Base-by-base conservation (phyloP, 2,113 vertebrate species). In the Ageneiosus marmoratus region DNA sequence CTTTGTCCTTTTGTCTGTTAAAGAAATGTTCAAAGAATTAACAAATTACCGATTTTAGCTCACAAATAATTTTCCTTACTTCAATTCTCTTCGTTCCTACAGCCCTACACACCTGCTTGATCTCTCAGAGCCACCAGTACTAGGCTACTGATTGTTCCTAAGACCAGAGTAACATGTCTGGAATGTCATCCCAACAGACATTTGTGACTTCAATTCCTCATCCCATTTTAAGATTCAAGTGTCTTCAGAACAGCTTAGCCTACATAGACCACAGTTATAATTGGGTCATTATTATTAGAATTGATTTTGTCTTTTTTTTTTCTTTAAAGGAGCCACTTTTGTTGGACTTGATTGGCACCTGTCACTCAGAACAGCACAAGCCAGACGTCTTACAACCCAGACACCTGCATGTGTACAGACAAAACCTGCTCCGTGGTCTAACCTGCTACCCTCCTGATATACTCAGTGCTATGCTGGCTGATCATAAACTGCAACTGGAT, bases 341-440 rank as follows among this genome's bases (percentile, higher is more conserved):
- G 85, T 88, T 99, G 88, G 95, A 98, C 84, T 86, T 99, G 88
- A 92, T 97, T 72, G 98, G 97, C 78, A 98, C 96, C 77, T 98
- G 97, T 89, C 96, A 97, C 87, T 96, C 96, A 12, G 94, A 95
- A 79, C 89, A 78, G 77, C 88, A 60, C 60, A 93, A 94, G 72
- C 96, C 97, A 27, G 88, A 87, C 58, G 84, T 94, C 32, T 89
- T 99, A 83, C 93, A 85, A 58, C 88, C 95, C 56, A 94, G 92
- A 84, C 96, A 99, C 84, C 92, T 99, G 48, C 70, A 69, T 18
- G 85, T 91, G 72, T 95, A 95, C 86, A 91, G 86, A 78, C 92
- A 88, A 5, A 93, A 97, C 83, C 86, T 90, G 89, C 85, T 83
- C 0, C 90, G 91, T 67, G 95, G 95, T 22, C 89, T 97, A 84